Evolutionary conservation across 2,888 invertebrate genomes (phyloP).

Genomic region (Rhogogaster chlorosoma): DNA sequence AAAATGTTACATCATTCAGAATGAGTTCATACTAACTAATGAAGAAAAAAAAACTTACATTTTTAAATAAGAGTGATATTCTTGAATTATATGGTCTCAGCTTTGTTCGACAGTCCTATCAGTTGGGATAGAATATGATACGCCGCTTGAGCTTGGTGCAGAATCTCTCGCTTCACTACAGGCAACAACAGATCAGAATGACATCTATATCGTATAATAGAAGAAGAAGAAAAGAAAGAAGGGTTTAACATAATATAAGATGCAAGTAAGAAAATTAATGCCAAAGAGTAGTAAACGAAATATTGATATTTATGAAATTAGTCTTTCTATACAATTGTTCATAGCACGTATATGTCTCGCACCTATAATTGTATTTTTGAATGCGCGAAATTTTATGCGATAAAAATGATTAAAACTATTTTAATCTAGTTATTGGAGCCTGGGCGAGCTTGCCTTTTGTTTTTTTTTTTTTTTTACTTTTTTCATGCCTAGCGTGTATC

Average conservation of each 20-base stretch:
- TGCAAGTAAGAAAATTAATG: not conserved
- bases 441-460: conserved; percentile 70
- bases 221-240: too few species aligned
- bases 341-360: conserved; percentile 63
- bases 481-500: conserved; percentile 60
- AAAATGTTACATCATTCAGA: not conserved
- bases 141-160: conserved; percentile 76
- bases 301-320: conserved; percentile 78
- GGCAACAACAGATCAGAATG: too few species aligned
- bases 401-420: conserved; percentile 69
- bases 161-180: conserved; percentile 75
- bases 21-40: not conserved
- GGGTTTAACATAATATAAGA: not conserved
- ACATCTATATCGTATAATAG: too few species aligned
- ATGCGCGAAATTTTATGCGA: conserved; percentile 67
- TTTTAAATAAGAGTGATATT: conserved; percentile 72
- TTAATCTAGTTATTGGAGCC: conserved; percentile 67
- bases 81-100: conserved; percentile 71
- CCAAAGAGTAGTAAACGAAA: conserved; percentile 69
- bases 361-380: conserved; percentile 60
- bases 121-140: conserved; percentile 73
- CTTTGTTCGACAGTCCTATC: conserved; percentile 68
- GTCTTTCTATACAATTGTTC: conserved; percentile 77
- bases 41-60: conserved; percentile 65
- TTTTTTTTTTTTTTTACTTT: too few species aligned